Percentiles rank a stretch among this genome's conserved stretches.
Conservation (phyloP, 2,113 vertebrate genomes). For the Emydocephalus ijimae region DNA sequence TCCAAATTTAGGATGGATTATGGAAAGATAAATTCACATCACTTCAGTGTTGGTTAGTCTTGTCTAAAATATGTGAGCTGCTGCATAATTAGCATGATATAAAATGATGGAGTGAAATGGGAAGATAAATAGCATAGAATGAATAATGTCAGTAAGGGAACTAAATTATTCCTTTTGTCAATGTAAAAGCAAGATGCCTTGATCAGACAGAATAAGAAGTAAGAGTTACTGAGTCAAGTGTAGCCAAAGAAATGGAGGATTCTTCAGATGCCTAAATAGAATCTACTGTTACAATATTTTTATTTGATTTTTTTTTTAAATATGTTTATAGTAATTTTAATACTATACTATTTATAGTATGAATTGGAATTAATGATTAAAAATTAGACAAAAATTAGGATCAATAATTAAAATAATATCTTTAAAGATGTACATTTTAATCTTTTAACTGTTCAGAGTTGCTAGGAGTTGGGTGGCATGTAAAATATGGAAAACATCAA, state of each 20-base stretch:
- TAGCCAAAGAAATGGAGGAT: background rate
- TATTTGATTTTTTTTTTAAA: background rate
- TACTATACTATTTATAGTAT: background rate
- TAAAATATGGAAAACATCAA: background rate
- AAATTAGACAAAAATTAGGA: background rate
- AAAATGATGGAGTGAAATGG: background rate
- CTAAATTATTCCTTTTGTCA: background rate
- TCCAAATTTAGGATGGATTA: background rate
- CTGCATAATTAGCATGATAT: background rate
- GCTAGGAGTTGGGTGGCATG: background rate
- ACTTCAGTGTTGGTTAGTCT: background rate
- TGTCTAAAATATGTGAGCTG: background rate
- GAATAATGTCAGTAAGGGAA: background rate
- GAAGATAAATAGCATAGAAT: background rate
- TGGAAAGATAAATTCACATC: background rate
- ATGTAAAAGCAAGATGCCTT: background rate
- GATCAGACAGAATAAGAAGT: background rate
- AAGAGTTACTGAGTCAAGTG: background rate
- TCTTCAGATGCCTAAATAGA: background rate
- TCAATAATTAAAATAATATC: background rate
- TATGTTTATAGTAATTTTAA: background rate
- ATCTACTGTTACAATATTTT: background rate
- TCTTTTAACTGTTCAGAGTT: background rate
- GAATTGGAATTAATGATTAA: background rate
- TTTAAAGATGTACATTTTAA: background rate